Evolutionary conservation across 2,888 invertebrate genomes (phyloP).

Genomic region (Apamea epomidion): DNA sequence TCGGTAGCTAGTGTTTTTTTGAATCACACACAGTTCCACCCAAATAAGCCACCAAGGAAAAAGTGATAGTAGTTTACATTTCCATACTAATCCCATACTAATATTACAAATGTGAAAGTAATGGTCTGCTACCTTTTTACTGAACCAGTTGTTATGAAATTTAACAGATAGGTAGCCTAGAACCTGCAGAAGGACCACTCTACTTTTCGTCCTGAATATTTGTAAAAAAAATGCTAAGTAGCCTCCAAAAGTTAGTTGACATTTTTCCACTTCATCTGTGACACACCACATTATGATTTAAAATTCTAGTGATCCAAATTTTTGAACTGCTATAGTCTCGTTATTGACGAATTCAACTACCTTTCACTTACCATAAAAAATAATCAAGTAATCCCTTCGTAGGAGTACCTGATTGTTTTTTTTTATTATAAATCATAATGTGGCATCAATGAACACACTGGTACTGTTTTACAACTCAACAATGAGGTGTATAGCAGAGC

Average conservation of each 20-base stretch:
- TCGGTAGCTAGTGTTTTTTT: background rate
- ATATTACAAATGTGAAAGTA: too few relatives aligned
- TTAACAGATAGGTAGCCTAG: too few relatives aligned
- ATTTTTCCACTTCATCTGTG: background rate
- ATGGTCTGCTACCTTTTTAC: background rate
- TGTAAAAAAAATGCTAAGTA: background rate
- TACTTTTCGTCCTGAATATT: background rate
- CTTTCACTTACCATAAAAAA: background rate
- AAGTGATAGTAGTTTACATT: too few relatives aligned
- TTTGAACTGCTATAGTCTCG: background rate
- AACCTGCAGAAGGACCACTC: too few relatives aligned
- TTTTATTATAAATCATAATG: background rate
- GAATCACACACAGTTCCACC: background rate
- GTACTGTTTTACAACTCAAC: background rate
- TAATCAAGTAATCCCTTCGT: background rate
- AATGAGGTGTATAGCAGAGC: too few relatives aligned
- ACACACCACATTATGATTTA: too few relatives aligned
- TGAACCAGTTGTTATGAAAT: background rate
- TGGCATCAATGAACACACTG: background rate
- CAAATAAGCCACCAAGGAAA: background rate
- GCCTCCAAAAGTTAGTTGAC: background rate
- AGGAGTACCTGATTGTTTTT: background rate
- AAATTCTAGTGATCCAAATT: background rate
- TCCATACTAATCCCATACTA: too few relatives aligned
- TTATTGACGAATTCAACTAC: background rate